Evolutionary conservation across 2,888 invertebrate species (phyloP).

Genomic region (Andrena marginata): DNA sequence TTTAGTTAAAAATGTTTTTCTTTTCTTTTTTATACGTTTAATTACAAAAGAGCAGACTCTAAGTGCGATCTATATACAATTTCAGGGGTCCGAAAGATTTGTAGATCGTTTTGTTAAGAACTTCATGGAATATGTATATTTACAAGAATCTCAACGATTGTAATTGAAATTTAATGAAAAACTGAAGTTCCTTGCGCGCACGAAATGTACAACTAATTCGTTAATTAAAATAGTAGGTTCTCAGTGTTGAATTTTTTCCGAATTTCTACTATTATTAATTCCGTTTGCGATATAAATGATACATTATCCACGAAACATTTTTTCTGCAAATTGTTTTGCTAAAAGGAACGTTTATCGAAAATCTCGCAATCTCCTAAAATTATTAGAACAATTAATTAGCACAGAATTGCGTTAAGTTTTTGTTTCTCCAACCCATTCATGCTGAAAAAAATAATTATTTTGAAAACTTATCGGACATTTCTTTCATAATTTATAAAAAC

Average conservation of each 20-base stretch:
- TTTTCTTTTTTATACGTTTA: slow-evolving; percentile 36
- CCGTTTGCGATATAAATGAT: slow-evolving; percentile 10
- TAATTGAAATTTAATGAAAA: slow-evolving; percentile 37
- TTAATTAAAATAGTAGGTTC: slow-evolving; percentile 28
- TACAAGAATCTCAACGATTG: slow-evolving; percentile 47
- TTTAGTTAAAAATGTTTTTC: slow-evolving; percentile 52
- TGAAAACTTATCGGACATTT: slow-evolving; percentile 22
- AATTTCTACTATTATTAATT: slow-evolving; percentile 24
- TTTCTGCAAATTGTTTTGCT: slow-evolving; percentile 17
- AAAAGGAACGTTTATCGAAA: slow-evolving; percentile 15
- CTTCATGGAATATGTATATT: slow-evolving; percentile 49
- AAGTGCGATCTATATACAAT: slow-evolving; percentile 57
- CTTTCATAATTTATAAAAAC: slow-evolving; percentile 21
- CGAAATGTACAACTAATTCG: slow-evolving; percentile 40
- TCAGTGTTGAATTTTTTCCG: background rate
- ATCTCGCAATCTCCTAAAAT: slow-evolving; percentile 22
- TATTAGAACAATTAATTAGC: slow-evolving; percentile 22
- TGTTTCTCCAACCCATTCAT: background rate
- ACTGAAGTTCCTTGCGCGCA: slow-evolving; percentile 28
- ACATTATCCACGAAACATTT: slow-evolving; percentile 7
- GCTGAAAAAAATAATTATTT: background rate
- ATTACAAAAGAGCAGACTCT: slow-evolving; percentile 67
- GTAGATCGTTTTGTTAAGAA: slow-evolving; percentile 46
- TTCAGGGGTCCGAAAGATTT: slow-evolving; percentile 49
- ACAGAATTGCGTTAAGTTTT: slow-evolving; percentile 17